Base-by-base conservation (phyloP, 2,888 invertebrate genomes). In the Ochlodes sylvanus region DNA sequence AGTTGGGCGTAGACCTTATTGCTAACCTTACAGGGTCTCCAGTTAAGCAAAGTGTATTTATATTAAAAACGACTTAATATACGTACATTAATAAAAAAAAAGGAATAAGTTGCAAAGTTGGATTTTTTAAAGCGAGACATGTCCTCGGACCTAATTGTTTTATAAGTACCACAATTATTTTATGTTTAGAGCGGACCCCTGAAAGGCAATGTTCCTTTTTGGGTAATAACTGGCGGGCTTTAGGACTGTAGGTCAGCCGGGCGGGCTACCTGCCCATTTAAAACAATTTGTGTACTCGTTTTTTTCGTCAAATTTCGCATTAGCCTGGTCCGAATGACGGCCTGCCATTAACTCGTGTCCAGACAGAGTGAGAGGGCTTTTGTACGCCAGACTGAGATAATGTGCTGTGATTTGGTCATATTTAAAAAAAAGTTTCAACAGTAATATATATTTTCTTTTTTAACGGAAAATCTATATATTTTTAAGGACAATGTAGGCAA, bases 221-320 rank as follows among this genome's bases (percentile, higher is more conserved):
- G 76, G 78, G 81, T 80, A 81, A 84, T 85, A 85, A 82, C 78
- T 74, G 78, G 70, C 81, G 77, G 90, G 88, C 88, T 92, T 91
- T 92, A 89, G 77, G 90, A 88, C 88, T 92, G 92, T 92, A 89
- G 92, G 91, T 92, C 92, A 92, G 81, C 73, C 88, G 86, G 86
- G 82, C 77, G 84, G 79, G 83, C 86, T 88, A 88, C 89, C 90
- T 90, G 90, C 83, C 79, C 89, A 90, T 92, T 92, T 92, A 89
- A 92, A 92, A 91, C 90, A 92, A 92, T 92, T 92, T 91, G 84
- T 79, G 78, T 79, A 80, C 80, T 86, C 79, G 76, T 86, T 80
- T 87, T 86, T 87, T 80, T 77, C 80, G 79, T 79, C 77, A 79
- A 52, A 83, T 74, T 76, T 76, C 77, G 79, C 84, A 85, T 89